Evolutionary conservation across 2,888 invertebrate genomes (phyloP).

Genomic region (Diadromus collaris): DNA sequence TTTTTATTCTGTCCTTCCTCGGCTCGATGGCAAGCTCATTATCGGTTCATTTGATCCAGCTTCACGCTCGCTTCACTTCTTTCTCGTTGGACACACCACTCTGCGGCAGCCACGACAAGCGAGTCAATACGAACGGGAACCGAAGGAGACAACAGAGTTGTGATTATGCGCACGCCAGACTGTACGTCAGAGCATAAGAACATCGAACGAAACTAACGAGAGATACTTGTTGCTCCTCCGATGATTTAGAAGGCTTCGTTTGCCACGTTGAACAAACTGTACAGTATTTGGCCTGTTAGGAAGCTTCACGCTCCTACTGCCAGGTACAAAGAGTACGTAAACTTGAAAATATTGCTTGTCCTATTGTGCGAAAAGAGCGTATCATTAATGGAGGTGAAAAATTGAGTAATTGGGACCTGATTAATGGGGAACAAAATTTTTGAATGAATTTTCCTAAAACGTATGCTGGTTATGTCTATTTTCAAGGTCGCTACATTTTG

Average conservation of each 20-base stretch:
- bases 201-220: conserved; percentile 17
- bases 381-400: no score
- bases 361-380: neutral
- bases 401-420: no score
- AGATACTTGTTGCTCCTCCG: neutral
- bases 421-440: no score
- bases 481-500: no score
- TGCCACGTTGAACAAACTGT: neutral
- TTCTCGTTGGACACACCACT: conserved; percentile 38
- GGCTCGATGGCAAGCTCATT: conserved; percentile 61
- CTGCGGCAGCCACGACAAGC: conserved; percentile 23
- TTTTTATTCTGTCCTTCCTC: conserved; percentile 61
- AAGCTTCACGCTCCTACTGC: neutral
- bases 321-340: neutral
- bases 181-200: conserved; percentile 4
- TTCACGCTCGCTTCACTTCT: conserved; percentile 44
- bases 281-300: neutral
- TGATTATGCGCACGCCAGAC: conserved; percentile 7
- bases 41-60: conserved; percentile 67
- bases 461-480: no score
- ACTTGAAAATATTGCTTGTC: neutral
- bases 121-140: conserved; percentile 12
- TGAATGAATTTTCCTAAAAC: no score
- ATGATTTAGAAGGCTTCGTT: neutral
- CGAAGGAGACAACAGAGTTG: conserved; percentile 26